These are phyloP conservation scores for Diglossa cyanea DNA, from an alignment of 2,797 vertebrate genomes.

Conservation along the genomic window DNA sequence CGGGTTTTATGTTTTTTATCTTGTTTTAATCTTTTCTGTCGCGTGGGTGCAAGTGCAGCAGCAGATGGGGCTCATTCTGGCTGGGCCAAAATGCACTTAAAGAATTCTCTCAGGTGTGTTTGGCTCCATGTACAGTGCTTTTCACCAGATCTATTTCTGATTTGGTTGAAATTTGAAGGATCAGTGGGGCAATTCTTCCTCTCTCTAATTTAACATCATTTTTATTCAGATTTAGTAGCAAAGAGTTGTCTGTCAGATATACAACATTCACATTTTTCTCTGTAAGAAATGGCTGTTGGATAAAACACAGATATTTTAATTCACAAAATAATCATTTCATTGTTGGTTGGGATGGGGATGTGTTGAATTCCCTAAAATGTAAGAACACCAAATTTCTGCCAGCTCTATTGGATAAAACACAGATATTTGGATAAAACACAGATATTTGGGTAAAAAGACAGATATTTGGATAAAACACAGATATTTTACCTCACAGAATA, in stretches of 20 bases:
- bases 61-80: conserved; percentile 1
- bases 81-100: neutral
- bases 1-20: neutral
- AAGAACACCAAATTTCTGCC: neutral
- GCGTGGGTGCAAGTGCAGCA: neutral
- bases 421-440: neutral
- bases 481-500: too few species aligned
- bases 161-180: neutral
- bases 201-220: neutral
- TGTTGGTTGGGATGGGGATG: neutral
- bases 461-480: neutral
- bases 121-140: neutral
- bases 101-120: neutral
- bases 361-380: neutral
- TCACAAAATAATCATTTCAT: neutral
- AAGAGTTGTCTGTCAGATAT: neutral
- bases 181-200: neutral
- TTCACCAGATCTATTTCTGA: neutral
- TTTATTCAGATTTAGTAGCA: neutral
- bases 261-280: neutral
- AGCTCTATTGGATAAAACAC: neutral
- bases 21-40: conserved; percentile 42
- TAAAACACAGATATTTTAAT: neutral
- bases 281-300: neutral
- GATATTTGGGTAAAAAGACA: neutral